Base-by-base conservation (phyloP, 2,888 invertebrate species). In the Chrysolina haemoptera region DNA sequence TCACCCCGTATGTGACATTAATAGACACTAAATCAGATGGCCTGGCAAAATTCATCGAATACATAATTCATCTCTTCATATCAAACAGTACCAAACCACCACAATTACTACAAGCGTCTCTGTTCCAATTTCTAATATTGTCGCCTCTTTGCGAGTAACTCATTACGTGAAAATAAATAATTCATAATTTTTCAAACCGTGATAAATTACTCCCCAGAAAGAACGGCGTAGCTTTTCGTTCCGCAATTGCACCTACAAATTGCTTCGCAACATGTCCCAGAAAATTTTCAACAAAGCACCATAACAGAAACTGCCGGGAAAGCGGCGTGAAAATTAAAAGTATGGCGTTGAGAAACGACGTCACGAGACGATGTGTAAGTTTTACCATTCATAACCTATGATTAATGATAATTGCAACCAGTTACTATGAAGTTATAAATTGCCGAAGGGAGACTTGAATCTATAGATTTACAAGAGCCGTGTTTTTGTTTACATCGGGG, bases 361-460 rank as follows among this genome's bases (percentile, higher is more conserved):
- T 59, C 72, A 18, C 27, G 82, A 82, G 83, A 83, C 84, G 83
- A 83, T 80, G 84, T 85, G 85, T 81, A 86, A 87, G 86, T 86
- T 87, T 86, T 83, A 84, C 86, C 85, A 86, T 87, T 86, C 86
- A 86, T 87, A 87, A 87, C 85, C 81, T 83, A 84, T 87, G 87
- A 87, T 87, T 86, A 86, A 87, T 87, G 87, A 85, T 87, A 87
- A 87, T 87, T 86, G 86, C 85, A 78, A 82, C 81, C 80, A 78
- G 82, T 81, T 83, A 83, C 81, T 84, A 86, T 85, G 84, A 84
- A 86, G 86, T 86, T 85, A 85, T 86, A 85, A 86, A 86, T 85
- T 84, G 82, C 82, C 77, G 79, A 78, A 79, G 80, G 79, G 78
- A 73, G 77, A 80, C 81, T 78, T 80, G 78, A 81, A 82, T 81